Evolutionary conservation across 2,113 vertebrate genomes (phyloP), one percentile per base, ranked within the genome.

Genomic region (Sinocyclocheilus anshuiensis): DNA sequence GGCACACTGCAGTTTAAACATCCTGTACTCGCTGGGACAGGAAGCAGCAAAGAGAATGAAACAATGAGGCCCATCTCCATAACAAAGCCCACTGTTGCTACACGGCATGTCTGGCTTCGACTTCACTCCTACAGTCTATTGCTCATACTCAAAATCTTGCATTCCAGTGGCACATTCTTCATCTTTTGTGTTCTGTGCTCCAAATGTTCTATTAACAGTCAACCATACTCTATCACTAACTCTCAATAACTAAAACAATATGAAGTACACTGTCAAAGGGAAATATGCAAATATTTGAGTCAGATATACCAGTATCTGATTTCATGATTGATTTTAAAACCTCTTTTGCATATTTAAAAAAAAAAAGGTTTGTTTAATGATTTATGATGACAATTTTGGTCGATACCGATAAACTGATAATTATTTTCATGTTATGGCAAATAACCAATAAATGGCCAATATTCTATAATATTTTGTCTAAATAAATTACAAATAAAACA

Each of bases 1-100:
- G 84, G 33, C 36, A 82, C 20, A 74, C n/a, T 57, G 74, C 81
- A 61, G 79, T 39, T 84, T 77, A 87, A 85, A 83, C 65, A 89
- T 86, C 63, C 77, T 84, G 87, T 61, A 36, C 89, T 84, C 50
- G 42, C 36, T 15, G 61, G 45, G 55, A 67, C 85, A 79, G 82
- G 77, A 88, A 61, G 45, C 77, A 65, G 36, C 61, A 24, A 57
- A 20, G 13, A 20, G 36, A 67, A 69, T 63, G 22, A 63, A 87
- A 85, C 83, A 88, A 85, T 85, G 39, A 61, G 24, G 24, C 13
- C 13, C 24, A 57, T 77, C 65, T 86, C 88, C 85, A 77, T 67
- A 81, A 84, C 81, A 77, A 86, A 86, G n/a, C 50, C 57, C n/a
- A 65, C 76, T 77, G 86, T 72, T 65, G 81, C 79, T 69, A 61